phyloP scores from a whole-genome alignment of 2,888 invertebrate species.

The Hyalella azteca region DNA sequence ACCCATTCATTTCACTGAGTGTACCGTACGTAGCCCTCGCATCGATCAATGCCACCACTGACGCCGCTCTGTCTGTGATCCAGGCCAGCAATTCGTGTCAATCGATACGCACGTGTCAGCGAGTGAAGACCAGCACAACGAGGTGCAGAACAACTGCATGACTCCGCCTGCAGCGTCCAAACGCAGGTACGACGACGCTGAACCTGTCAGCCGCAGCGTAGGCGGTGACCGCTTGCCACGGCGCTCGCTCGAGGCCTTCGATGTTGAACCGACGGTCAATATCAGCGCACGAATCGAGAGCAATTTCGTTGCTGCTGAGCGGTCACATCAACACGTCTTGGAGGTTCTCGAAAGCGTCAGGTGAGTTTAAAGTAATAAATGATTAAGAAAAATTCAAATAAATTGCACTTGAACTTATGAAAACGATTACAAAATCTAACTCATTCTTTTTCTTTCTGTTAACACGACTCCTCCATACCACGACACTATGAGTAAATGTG shows the following conservation, averaged over 20 bases:
- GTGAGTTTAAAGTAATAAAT: too few species aligned
- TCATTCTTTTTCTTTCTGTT: too few species aligned
- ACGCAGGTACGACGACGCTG: too few species aligned
- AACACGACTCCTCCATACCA: too few species aligned
- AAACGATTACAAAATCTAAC: too few species aligned
- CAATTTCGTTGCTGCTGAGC: not conserved
- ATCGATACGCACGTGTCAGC: constrained; percentile 7
- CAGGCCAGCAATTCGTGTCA: constrained; percentile 6
- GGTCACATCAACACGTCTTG: not conserved
- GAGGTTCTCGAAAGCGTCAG: not conserved
- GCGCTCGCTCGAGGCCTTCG: not conserved
- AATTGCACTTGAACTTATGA: too few species aligned
- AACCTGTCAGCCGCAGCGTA: too few species aligned
- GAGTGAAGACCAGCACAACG: not conserved
- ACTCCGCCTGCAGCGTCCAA: not conserved
- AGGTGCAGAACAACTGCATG: not conserved
- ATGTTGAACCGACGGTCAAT: not conserved
- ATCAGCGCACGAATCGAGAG: not conserved
- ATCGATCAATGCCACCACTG: not conserved
- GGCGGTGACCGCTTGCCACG: not conserved
- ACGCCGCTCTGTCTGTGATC: not conserved
- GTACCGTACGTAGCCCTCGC: not conserved
- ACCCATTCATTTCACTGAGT: too few species aligned
- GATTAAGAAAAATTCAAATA: too few species aligned
- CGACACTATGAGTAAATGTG: too few species aligned